A percentile compares a stretch with the other conserved stretches of the same genome.
These are phyloP conservation scores for Heliopora coerulea DNA, from an alignment of 92 coral and sea anemone genomes.

Conservation along the genomic window DNA sequence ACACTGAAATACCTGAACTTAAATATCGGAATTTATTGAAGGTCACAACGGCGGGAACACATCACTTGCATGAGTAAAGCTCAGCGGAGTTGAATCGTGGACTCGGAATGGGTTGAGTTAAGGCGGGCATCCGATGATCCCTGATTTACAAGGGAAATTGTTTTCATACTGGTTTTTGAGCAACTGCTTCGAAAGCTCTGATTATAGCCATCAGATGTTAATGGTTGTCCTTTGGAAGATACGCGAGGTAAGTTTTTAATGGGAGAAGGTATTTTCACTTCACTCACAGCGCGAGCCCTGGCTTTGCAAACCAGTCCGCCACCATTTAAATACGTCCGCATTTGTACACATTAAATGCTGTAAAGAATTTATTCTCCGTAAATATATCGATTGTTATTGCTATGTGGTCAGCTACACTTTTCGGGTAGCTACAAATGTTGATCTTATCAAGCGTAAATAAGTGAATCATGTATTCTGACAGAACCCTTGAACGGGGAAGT, in stretches of 20 bases:
- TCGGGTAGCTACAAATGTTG: neutral
- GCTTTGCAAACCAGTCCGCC: neutral
- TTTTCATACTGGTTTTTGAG: constrained; percentile 21
- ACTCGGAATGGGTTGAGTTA: constrained; percentile 15
- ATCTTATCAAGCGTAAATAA: constrained; percentile 16
- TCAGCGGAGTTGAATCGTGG: constrained; percentile 24
- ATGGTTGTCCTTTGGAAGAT: neutral
- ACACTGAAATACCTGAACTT: too few relatives aligned
- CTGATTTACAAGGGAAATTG: constrained; percentile 34
- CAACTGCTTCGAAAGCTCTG: neutral
- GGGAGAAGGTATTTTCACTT: neutral
- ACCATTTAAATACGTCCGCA: neutral
- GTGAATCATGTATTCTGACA: neutral
- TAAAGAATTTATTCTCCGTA: neutral
- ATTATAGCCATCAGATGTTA: constrained; percentile 36
- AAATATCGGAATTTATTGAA: too few relatives aligned
- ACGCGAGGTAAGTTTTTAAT: constrained; percentile 23
- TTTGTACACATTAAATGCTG: neutral
- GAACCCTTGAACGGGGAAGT: neutral
- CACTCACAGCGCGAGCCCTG: neutral
- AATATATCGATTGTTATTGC: neutral
- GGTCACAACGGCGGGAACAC: too few relatives aligned
- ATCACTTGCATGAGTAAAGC: too few relatives aligned
- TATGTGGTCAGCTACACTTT: neutral
- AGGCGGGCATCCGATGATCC: constrained; percentile 35